A percentile compares a stretch with the other conserved stretches of the same genome.
Conservation (phyloP, 2,888 invertebrate genomes). For the Watsonalla binaria region DNA sequence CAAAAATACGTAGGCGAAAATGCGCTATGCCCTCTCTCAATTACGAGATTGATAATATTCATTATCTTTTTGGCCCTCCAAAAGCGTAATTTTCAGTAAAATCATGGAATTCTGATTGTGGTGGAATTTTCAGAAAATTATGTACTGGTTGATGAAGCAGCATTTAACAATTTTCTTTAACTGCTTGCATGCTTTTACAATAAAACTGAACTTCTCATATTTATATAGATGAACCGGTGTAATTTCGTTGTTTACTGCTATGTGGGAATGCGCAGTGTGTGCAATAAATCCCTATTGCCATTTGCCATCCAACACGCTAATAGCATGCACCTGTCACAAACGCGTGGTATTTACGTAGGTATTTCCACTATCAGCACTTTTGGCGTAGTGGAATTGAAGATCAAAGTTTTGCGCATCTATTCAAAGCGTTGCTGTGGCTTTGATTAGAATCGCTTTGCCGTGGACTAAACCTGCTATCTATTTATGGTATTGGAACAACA, state of each 20-base stretch:
- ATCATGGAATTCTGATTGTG: no score
- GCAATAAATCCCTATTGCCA: slow-evolving; percentile 36
- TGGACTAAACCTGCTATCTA: neutral
- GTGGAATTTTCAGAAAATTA: no score
- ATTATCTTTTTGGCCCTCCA: no score
- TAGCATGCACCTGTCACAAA: slow-evolving; percentile 35
- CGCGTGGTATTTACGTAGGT: slow-evolving; percentile 21
- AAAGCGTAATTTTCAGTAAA: no score
- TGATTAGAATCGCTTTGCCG: neutral
- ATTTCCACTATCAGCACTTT: slow-evolving; percentile 23
- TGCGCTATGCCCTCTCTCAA: no score
- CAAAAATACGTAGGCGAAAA: no score
- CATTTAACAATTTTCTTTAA: no score
- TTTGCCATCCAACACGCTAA: slow-evolving; percentile 34
- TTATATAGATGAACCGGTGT: slow-evolving; percentile 21
- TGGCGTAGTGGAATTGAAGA: slow-evolving; percentile 7
- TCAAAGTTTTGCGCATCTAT: neutral
- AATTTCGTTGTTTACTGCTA: slow-evolving; percentile 42
- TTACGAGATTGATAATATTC: no score
- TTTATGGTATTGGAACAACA: neutral
- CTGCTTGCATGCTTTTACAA: no score
- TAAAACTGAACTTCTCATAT: no score
- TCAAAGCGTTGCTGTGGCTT: neutral
- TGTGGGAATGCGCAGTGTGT: slow-evolving; percentile 26
- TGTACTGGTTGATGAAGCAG: no score